These are phyloP conservation scores for Harpagoxenus sublaevis DNA, from an alignment of 2,888 invertebrate genomes.

Conservation along the genomic window DNA sequence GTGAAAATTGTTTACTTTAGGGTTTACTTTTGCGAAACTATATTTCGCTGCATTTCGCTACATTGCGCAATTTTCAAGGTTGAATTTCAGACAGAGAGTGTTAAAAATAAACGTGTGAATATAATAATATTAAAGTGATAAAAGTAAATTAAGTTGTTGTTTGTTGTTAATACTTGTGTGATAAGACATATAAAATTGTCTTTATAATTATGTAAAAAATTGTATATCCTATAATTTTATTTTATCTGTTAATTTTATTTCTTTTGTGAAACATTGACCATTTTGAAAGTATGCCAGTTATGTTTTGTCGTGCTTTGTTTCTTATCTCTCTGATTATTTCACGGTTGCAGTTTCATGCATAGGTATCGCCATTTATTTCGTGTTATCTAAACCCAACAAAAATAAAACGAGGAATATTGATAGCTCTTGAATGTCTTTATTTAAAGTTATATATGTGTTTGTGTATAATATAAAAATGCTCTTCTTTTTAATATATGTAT, in stretches of 20 bases:
- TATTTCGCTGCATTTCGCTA: neutral
- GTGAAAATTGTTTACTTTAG: slow-evolving; percentile 17
- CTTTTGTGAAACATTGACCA: neutral
- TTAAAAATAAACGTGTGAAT: neutral
- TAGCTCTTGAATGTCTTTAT: neutral
- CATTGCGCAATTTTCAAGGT: neutral
- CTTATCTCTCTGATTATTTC: slow-evolving; percentile 13
- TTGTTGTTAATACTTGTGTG: neutral
- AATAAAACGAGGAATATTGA: neutral
- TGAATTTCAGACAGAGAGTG: neutral
- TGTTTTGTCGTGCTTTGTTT: neutral
- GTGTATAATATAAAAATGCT: neutral
- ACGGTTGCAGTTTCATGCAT: slow-evolving; percentile 3
- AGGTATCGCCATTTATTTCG: slow-evolving; percentile 10
- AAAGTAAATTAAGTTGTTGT: neutral
- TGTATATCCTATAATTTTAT: neutral
- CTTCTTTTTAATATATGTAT: neutral
- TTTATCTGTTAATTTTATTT: slow-evolving; percentile 14
- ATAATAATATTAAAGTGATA: neutral
- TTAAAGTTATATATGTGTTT: neutral
- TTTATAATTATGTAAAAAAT: neutral
- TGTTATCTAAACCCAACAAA: slow-evolving; percentile 25
- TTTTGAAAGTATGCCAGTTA: neutral
- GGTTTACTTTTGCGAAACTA: slow-evolving; percentile 4
- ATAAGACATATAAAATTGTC: neutral